Evolutionary conservation across 2,113 vertebrate species (phyloP).

Genomic region (Natator depressus): DNA sequence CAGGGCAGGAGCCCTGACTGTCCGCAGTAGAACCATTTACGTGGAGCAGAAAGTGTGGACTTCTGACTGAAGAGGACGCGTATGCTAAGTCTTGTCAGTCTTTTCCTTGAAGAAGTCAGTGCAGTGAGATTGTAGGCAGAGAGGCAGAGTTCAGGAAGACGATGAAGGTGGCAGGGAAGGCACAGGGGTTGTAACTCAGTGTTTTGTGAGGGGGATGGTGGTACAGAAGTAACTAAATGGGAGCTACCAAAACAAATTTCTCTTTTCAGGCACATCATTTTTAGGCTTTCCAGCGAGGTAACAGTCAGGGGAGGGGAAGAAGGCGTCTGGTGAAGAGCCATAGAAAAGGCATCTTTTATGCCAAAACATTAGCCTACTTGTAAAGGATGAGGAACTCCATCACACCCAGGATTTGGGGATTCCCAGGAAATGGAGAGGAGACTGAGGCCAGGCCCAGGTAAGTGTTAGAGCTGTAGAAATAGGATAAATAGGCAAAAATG

Average conservation of each 20-base stretch:
- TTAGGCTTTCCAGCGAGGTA: background rate
- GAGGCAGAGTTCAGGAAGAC: background rate
- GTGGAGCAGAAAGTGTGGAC: background rate
- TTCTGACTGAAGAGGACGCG: background rate
- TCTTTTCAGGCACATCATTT: background rate
- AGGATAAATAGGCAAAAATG: accelerated
- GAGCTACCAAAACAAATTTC: slow-evolving; percentile 1
- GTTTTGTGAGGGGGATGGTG: slow-evolving; percentile 13
- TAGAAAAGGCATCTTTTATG: accelerated
- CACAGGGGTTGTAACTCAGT: background rate
- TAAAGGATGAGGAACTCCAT: background rate
- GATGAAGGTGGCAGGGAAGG: background rate
- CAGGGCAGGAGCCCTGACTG: accelerated
- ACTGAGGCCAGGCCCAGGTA: background rate
- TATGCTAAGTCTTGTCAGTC: background rate
- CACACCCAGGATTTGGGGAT: background rate
- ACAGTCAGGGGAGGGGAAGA: background rate
- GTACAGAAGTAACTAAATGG: background rate
- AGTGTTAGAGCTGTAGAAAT: background rate
- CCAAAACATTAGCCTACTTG: accelerated
- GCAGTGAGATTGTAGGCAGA: background rate
- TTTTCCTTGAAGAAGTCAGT: background rate
- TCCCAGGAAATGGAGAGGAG: background rate
- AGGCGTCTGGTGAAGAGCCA: background rate
- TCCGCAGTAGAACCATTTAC: background rate